Conservation (phyloP, 2,113 vertebrate species). For the Atrichornis clamosus region DNA sequence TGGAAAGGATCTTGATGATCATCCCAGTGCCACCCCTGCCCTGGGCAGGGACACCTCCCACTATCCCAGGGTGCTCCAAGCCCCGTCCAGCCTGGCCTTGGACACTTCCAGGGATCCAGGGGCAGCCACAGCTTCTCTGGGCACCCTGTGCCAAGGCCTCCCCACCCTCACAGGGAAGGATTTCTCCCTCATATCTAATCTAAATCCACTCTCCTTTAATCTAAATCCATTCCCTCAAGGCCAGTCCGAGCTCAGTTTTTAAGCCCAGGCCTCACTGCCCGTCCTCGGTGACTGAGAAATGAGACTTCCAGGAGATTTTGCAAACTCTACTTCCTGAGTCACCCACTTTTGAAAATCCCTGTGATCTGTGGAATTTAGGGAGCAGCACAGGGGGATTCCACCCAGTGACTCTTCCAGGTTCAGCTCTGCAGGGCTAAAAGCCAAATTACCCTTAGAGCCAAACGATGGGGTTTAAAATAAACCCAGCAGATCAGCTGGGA, state of each 20-base stretch:
- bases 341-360: neutral
- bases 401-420: neutral
- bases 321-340: neutral
- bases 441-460: neutral
- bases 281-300: neutral
- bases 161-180: neutral
- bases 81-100: neutral
- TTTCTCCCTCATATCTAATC: neutral
- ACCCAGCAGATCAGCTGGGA: neutral
- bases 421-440: neutral
- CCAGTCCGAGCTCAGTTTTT: neutral
- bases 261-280: neutral
- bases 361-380: neutral
- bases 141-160: neutral
- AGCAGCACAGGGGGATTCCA: neutral
- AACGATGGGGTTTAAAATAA: neutral
- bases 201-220: neutral
- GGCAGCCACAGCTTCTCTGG: neutral
- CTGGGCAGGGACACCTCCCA: neutral
- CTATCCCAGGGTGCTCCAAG: neutral
- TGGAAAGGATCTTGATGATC: neutral
- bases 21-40: rapidly evolving
- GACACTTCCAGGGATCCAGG: neutral
- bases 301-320: neutral
- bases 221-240: neutral